A percentile compares a stretch with the other conserved stretches of the same genome.
These are phyloP conservation scores for Dorcus parallelipipedus DNA, from an alignment of 2,888 invertebrate genomes.

Conservation along the genomic window DNA sequence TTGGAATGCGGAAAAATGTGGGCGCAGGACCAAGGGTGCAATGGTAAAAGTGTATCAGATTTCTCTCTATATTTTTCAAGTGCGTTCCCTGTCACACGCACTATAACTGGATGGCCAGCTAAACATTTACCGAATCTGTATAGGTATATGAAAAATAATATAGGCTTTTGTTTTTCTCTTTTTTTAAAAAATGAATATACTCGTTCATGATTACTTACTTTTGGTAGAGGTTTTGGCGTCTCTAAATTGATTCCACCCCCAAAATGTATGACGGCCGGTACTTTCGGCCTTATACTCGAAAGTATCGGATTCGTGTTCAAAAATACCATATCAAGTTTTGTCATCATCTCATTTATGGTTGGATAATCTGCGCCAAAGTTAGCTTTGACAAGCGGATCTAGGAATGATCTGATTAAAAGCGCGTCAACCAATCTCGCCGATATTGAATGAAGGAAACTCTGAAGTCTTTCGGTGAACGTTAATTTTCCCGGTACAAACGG, in stretches of 20 bases:
- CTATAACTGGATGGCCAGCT: too few relatives aligned
- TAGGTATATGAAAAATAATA: too few relatives aligned
- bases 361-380: constrained; percentile 42
- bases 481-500: constrained; percentile 39
- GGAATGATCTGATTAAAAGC: constrained; percentile 29
- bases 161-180: too few relatives aligned
- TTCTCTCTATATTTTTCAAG: too few relatives aligned
- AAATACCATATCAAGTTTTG: constrained; percentile 38
- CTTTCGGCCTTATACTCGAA: constrained; percentile 35
- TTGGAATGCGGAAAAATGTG: too few relatives aligned
- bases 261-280: constrained; percentile 38
- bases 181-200: too few relatives aligned
- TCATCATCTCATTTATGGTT: constrained; percentile 37
- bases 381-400: constrained; percentile 33
- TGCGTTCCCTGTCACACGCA: too few relatives aligned
- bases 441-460: constrained; percentile 32
- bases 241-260: constrained; percentile 33
- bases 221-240: constrained; percentile 32
- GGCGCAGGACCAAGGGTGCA: too few relatives aligned
- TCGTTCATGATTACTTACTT: constrained; percentile 27
- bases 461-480: constrained; percentile 43
- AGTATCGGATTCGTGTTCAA: constrained; percentile 39
- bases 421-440: constrained; percentile 28
- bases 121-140: too few relatives aligned
- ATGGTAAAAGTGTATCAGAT: too few relatives aligned